Evolutionary conservation across 2,888 invertebrate species (phyloP), one percentile per base, ranked within the genome.

Genomic region (Periphyllus acericola): DNA sequence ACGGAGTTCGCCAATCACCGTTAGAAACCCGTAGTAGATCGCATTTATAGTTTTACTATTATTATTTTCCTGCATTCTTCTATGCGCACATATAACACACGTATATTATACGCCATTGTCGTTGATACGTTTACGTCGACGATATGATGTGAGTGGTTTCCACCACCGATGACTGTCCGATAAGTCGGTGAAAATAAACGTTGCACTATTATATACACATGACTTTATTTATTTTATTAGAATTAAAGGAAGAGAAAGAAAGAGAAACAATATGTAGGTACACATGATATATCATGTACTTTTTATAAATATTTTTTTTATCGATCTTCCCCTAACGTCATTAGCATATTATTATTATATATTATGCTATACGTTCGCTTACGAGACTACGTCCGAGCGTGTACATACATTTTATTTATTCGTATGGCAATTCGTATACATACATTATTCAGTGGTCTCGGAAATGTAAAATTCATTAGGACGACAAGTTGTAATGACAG

Each of bases 401-500:
- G 17, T 14, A 34, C 19, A 32, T 46, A 46, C 11, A 14, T 1
- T 46, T 46, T 46, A 46, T 46, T 46, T 46, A 46, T 46, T 52
- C 32, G 14, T 52, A 46, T 72, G 72, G 14, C 34, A 29, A 79
- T 36, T n/a, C 66, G 32, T 82, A 72, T 46, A 84, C 66, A n/a
- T n/a, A 66, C 60, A 84, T 83, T 75, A 83, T 84, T 75, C 75
- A 84, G 32, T 66, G 83, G 66, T 46, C 60, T 84, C 60, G 40
- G 66, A 84, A 84, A 75, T 76, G 83, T 84, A 84, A 84, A 84
- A 84, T 84, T 84, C 75, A 76, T 66, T 66, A 66, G 75, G 29
- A 71, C 29, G 14, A 32, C 17, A 29, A 3, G 17, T 17, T 32
- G 29, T 68, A 32, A 29, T 71, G 14, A n/a, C 6, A 29, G 11